Conservation (phyloP, 1,140 invertebrate species). For the Yoshiicerus persimilis region DNA sequence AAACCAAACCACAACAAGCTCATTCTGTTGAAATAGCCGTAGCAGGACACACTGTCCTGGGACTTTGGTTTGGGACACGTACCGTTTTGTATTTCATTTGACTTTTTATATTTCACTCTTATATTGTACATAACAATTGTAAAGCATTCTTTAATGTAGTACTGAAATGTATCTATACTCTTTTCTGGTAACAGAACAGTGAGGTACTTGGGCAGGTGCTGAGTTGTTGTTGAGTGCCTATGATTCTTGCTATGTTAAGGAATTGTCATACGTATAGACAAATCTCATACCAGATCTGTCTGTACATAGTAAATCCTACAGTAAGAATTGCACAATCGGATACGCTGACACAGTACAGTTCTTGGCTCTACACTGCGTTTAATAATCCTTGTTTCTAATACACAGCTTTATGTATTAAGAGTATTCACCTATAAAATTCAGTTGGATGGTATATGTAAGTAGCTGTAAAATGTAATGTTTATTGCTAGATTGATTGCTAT, state of each 20-base stretch:
- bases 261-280: not conserved
- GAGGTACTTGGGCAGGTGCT: slow-evolving; percentile 31
- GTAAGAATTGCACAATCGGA: not conserved
- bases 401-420: no score
- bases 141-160: not conserved
- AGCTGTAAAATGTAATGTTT: no score
- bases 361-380: no score
- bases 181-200: not conserved
- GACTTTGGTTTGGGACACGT: not conserved
- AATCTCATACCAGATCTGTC: not conserved
- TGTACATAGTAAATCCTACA: not conserved
- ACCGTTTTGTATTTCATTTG: not conserved
- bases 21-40: not conserved
- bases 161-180: not conserved
- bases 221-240: slow-evolving; percentile 35
- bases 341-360: not conserved
- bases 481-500: no score
- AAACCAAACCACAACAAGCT: slow-evolving; percentile 14
- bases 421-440: no score
- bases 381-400: no score
- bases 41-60: not conserved
- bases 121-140: not conserved
- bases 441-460: no score
- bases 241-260: not conserved
- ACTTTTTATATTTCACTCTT: not conserved